Percentiles rank a stretch among this genome's conserved stretches.
Evolutionary conservation across 2,113 vertebrate genomes (phyloP).

Genomic region (Trichechus manatus): DNA sequence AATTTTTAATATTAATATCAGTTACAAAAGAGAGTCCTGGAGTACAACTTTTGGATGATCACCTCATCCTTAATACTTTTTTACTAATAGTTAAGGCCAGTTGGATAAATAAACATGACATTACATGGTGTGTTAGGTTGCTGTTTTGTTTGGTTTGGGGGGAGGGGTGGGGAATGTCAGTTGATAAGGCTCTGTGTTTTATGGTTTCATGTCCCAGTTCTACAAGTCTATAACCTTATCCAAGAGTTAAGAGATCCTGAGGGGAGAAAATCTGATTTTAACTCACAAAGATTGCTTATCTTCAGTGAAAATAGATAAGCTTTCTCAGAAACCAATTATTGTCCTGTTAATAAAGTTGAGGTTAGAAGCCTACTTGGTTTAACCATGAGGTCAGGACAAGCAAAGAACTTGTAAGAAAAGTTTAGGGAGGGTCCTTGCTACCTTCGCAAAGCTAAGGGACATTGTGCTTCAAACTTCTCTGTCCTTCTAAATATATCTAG

Average conservation of each 20-base stretch:
- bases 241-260: neutral
- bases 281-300: slow-evolving; percentile 10
- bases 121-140: neutral
- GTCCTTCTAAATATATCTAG: neutral
- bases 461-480: neutral
- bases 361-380: slow-evolving; percentile 23
- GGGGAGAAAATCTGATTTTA: slow-evolving; percentile 7
- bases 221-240: neutral
- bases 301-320: neutral
- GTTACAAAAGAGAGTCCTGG: neutral
- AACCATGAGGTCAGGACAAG: neutral
- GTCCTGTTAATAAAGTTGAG: neutral
- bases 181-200: neutral
- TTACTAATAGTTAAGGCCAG: neutral
- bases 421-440: neutral
- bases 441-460: neutral
- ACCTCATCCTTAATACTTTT: neutral
- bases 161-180: neutral
- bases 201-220: neutral
- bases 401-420: neutral
- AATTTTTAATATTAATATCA: neutral
- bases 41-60: neutral
- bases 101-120: neutral
- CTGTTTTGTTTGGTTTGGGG: neutral
- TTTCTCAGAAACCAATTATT: neutral